These are phyloP conservation scores for Pristiophorus japonicus DNA, from an alignment of 2,113 vertebrate species.

Conservation along the genomic window DNA sequence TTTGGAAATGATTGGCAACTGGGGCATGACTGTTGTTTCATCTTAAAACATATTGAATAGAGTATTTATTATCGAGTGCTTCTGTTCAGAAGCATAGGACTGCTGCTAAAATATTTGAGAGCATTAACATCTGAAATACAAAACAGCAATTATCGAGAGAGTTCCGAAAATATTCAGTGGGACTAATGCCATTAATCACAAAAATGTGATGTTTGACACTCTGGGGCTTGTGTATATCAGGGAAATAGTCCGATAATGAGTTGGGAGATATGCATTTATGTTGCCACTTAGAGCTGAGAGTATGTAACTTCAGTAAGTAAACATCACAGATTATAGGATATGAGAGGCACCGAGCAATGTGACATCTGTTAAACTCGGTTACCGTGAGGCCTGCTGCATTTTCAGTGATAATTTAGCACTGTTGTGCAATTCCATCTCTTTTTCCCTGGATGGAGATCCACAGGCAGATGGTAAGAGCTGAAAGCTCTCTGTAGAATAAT, in stretches of 20 bases:
- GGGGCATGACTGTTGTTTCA: background rate
- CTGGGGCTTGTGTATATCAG: background rate
- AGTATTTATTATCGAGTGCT: background rate
- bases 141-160: background rate
- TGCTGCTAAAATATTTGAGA: background rate
- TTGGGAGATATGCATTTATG: background rate
- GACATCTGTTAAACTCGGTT: background rate
- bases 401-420: background rate
- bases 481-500: constrained; percentile 30
- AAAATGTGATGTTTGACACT: background rate
- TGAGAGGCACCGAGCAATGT: background rate
- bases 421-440: constrained; percentile 16
- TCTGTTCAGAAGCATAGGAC: background rate
- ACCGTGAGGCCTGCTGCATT: background rate
- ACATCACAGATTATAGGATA: background rate
- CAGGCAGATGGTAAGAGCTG: constrained; percentile 24
- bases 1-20: background rate
- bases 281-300: background rate
- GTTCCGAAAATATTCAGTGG: background rate
- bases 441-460: constrained; percentile 32
- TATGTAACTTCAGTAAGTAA: background rate
- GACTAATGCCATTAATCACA: background rate
- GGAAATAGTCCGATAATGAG: background rate
- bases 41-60: background rate
- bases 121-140: background rate